phyloP scores from a whole-genome alignment of 2,888 invertebrate genomes.

The Idaea aversata region DNA sequence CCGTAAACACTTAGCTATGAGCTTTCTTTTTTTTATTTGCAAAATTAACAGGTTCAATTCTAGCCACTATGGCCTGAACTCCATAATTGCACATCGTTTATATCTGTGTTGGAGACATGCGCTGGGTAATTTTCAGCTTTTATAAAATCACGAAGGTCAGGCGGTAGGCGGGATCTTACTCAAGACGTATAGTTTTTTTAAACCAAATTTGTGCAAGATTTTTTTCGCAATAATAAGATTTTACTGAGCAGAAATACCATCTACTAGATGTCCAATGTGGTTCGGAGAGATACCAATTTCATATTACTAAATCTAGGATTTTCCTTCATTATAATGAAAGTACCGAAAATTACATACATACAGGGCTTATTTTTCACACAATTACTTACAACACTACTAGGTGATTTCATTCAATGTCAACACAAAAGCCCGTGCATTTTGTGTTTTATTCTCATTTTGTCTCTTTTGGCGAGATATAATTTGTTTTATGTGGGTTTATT shows the following conservation, averaged over 20 bases:
- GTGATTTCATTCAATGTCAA: neutral
- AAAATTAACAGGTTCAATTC: no score
- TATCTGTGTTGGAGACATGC: no score
- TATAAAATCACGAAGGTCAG: no score
- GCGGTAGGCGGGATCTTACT: neutral
- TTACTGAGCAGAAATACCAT: neutral
- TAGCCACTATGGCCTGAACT: no score
- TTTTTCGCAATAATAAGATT: neutral
- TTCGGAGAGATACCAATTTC: neutral
- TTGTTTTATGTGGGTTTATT: no score
- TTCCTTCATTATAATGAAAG: neutral
- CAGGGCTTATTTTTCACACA: neutral
- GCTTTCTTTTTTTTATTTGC: no score
- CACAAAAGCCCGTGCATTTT: neutral
- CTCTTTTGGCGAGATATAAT: neutral
- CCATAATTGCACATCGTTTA: no score
- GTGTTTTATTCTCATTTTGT: neutral
- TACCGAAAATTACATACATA: neutral
- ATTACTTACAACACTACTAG: neutral
- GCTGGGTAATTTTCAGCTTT: no score
- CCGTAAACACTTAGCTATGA: no score
- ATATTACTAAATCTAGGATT: neutral
- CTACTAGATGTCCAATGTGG: neutral
- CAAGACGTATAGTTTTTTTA: neutral
- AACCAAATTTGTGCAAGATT: neutral